Evolutionary conservation across 1,140 invertebrate genomes (phyloP).

Genomic region (Pachyrhynchus sulphureomaculatus): DNA sequence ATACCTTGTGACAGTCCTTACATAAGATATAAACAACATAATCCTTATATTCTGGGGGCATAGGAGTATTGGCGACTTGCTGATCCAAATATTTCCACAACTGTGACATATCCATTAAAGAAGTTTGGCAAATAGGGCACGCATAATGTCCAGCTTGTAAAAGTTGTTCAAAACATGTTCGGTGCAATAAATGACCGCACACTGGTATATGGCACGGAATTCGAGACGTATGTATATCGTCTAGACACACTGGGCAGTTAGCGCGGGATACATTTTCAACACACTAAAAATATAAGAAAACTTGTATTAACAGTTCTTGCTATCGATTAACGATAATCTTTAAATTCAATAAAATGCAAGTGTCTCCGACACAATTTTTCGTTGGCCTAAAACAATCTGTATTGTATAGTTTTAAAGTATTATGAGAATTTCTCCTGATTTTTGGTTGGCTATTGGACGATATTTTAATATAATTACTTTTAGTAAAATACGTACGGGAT

Average conservation of each 20-base stretch:
- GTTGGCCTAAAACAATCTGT: no score
- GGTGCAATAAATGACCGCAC: slow-evolving; percentile 82
- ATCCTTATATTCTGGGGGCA: slow-evolving; percentile 79
- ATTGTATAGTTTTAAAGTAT: no score
- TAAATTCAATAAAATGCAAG: no score
- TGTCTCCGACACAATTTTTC: no score
- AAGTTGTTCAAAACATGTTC: slow-evolving; percentile 77
- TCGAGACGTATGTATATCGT: slow-evolving; percentile 86
- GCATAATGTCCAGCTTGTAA: slow-evolving; percentile 77
- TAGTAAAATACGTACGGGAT: no score
- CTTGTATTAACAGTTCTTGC: not conserved
- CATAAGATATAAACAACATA: slow-evolving; percentile 78
- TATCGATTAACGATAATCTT: not conserved
- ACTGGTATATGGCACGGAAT: slow-evolving; percentile 83
- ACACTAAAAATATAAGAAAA: slow-evolving; percentile 59
- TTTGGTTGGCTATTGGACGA: no score
- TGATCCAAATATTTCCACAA: slow-evolving; percentile 80
- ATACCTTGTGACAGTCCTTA: slow-evolving; percentile 85
- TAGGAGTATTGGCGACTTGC: slow-evolving; percentile 75
- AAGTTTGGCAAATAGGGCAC: slow-evolving; percentile 84
- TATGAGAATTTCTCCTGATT: no score
- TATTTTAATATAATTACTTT: no score
- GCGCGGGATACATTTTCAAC: slow-evolving; percentile 83
- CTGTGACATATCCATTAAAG: slow-evolving; percentile 80
- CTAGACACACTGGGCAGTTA: slow-evolving; percentile 84